Evolutionary conservation across 2,797 vertebrate species (phyloP).

Genomic region (Coranthus polyacanthus): DNA sequence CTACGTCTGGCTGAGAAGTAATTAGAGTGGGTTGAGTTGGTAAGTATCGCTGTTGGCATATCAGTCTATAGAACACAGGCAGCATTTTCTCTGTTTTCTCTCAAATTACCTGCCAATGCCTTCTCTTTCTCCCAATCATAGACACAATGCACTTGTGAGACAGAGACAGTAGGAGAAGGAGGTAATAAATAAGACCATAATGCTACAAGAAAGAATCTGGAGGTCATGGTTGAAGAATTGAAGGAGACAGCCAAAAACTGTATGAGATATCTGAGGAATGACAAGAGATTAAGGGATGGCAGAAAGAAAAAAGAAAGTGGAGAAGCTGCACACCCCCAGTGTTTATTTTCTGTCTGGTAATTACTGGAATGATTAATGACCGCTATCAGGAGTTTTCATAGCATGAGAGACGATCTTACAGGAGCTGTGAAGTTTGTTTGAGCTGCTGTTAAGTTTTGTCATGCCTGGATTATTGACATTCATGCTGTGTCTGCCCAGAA

Average conservation of each 20-base stretch:
- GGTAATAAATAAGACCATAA: constrained; percentile 23
- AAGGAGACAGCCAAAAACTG: constrained; percentile 26
- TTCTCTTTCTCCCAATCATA: constrained; percentile 30
- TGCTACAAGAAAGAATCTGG: neutral
- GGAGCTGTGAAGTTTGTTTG: constrained; percentile 43
- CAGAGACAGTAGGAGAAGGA: neutral
- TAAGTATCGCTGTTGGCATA: constrained; percentile 56
- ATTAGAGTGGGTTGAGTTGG: constrained; percentile 68
- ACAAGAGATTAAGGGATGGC: constrained; percentile 35
- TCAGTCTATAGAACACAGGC: constrained; percentile 51
- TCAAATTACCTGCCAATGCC: constrained; percentile 68
- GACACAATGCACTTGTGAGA: constrained; percentile 45
- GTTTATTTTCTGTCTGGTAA: constrained; percentile 64
- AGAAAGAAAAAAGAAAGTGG: constrained; percentile 21
- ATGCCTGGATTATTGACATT: constrained; percentile 49
- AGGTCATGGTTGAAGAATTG: constrained; percentile 9
- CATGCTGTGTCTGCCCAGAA: constrained; percentile 18
- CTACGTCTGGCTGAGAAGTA: constrained; percentile 61
- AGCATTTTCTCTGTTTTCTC: constrained; percentile 46
- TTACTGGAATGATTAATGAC: constrained; percentile 68
- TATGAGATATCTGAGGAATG: constrained; percentile 24
- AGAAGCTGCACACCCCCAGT: constrained; percentile 23
- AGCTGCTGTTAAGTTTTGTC: constrained; percentile 41
- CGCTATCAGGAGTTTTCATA: constrained; percentile 46
- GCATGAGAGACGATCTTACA: constrained; percentile 40